phyloP scores from a whole-genome alignment of 2,113 vertebrate genomes.

The Heterochromis multidens region DNA sequence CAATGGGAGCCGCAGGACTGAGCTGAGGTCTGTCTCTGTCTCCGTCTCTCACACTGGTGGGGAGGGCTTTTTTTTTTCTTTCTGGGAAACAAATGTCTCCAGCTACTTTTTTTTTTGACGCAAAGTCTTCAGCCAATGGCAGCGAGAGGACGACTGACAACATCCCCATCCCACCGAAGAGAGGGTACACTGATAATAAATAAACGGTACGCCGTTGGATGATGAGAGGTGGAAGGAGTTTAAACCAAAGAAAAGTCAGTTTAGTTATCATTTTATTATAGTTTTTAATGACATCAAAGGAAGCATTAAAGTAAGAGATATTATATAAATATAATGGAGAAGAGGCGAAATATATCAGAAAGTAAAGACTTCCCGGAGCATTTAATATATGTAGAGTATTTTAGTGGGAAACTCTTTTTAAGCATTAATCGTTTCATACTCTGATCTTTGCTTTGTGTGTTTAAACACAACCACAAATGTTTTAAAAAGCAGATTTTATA shows the following conservation, averaged over 20 bases:
- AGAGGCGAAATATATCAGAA: neutral
- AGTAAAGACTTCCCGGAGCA: neutral
- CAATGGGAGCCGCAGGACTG: conserved; percentile 75
- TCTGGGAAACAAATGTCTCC: conserved; percentile 89
- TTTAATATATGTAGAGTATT: neutral
- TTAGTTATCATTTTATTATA: neutral
- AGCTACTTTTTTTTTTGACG: conserved; percentile 98
- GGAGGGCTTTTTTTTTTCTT: conserved; percentile 75
- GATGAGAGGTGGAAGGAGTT: conserved; percentile 31
- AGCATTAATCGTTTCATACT: neutral
- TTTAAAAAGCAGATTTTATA: neutral
- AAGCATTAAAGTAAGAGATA: neutral
- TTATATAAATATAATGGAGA: neutral
- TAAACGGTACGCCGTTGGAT: conserved; percentile 24
- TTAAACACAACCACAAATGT: neutral
- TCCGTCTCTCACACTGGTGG: conserved; percentile 79
- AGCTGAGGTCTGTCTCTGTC: conserved; percentile 83
- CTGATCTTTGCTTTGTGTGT: neutral
- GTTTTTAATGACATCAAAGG: neutral
- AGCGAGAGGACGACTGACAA: conserved; percentile 87
- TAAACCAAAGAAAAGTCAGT: conserved; percentile 16
- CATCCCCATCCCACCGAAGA: conserved; percentile 81
- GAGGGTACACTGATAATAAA: conserved; percentile 78
- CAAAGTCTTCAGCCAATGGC: conserved; percentile 97
- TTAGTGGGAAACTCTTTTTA: neutral